phyloP scores from a whole-genome alignment of 2,888 invertebrate genomes.

The Anticlea derivata region DNA sequence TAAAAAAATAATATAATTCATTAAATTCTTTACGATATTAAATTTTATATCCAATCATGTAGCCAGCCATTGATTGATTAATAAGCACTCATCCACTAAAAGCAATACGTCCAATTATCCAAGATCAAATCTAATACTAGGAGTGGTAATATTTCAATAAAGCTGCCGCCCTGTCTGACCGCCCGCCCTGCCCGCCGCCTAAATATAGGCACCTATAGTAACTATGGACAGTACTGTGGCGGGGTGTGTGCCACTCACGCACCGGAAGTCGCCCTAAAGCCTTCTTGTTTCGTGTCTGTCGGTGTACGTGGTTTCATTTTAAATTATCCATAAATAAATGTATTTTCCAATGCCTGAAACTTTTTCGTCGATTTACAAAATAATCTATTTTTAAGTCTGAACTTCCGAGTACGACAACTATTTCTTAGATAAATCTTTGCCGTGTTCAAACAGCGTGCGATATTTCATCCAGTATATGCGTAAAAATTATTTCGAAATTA shows the following conservation, averaged over 20 bases:
- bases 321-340: background rate
- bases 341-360: too few relatives aligned
- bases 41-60: background rate
- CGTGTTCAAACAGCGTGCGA: too few relatives aligned
- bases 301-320: conserved; percentile 19
- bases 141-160: conserved; percentile 47
- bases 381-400: too few relatives aligned
- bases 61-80: conserved; percentile 23
- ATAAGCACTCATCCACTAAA: conserved; percentile 34
- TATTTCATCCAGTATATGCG: too few relatives aligned
- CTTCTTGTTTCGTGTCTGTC: conserved; percentile 49
- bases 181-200: conserved; percentile 43
- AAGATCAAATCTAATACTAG: conserved; percentile 47
- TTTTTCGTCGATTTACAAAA: too few relatives aligned
- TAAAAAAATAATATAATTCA: too few relatives aligned
- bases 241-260: conserved; percentile 50
- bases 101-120: conserved; percentile 38
- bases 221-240: conserved; percentile 13
- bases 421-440: too few relatives aligned
- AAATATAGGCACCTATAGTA: conserved; percentile 37
- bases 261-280: conserved; percentile 57
- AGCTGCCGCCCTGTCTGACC: conserved; percentile 36
- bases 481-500: too few relatives aligned
- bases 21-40: conserved; percentile 9
- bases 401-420: too few relatives aligned